Conservation (phyloP, 2,888 invertebrate species). For the Aphelenchoides bicaudatus region DNA sequence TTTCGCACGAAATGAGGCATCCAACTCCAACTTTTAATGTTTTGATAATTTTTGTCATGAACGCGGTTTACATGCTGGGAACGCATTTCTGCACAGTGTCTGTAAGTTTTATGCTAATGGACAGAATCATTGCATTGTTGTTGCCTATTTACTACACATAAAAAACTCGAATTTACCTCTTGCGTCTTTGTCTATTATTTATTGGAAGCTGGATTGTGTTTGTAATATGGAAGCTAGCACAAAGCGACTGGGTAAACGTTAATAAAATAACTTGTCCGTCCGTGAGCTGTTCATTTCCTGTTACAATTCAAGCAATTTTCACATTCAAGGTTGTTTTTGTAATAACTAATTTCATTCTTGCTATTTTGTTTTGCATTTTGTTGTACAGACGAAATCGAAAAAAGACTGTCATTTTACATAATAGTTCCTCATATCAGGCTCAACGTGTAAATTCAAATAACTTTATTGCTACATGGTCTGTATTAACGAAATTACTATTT, state of each 20-base stretch:
- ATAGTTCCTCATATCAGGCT: neutral
- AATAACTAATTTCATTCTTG: neutral
- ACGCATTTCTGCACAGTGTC: neutral
- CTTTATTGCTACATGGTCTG: neutral
- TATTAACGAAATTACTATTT: neutral
- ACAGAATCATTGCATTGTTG: neutral
- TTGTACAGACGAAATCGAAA: slow-evolving; percentile 7
- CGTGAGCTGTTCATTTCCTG: no score
- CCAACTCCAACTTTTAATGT: neutral
- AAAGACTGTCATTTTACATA: no score
- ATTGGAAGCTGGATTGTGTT: no score
- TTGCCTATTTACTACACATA: neutral
- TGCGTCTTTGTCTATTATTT: no score
- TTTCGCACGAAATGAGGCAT: no score
- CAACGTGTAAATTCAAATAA: neutral
- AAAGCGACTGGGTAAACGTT: no score
- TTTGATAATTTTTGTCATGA: neutral
- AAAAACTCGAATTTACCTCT: no score
- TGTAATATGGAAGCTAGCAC: no score
- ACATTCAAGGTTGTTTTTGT: neutral
- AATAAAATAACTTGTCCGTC: no score
- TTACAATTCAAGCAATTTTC: neutral
- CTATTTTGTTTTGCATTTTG: slow-evolving; percentile 2
- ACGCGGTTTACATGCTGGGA: neutral
- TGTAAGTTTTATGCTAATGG: slow-evolving; percentile 1